These are phyloP conservation scores for Drosophila varians DNA, from an alignment of 1,140 invertebrate species.

Conservation along the genomic window DNA sequence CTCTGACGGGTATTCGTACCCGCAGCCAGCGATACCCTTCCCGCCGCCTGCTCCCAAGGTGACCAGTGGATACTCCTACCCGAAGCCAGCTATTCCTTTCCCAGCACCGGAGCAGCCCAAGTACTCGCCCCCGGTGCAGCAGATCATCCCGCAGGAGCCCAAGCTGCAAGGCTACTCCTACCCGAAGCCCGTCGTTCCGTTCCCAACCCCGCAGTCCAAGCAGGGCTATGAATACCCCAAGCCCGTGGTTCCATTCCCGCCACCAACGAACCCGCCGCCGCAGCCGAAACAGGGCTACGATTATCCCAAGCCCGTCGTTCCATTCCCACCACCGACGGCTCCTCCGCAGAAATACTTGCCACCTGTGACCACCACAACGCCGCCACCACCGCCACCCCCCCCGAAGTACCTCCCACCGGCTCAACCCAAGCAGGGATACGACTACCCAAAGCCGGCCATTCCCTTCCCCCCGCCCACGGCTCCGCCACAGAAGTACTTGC, in stretches of 20 bases:
- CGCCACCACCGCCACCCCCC: constrained; percentile 20
- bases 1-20: constrained; percentile 48
- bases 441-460: not conserved
- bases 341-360: constrained; percentile 34
- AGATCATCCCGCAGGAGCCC: constrained; percentile 55
- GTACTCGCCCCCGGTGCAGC: constrained; percentile 37
- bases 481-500: constrained; percentile 32
- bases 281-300: constrained; percentile 51
- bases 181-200: constrained; percentile 55
- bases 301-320: constrained; percentile 59
- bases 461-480: not conserved
- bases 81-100: constrained; percentile 54
- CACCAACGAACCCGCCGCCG: constrained; percentile 52
- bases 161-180: constrained; percentile 62
- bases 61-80: constrained; percentile 51
- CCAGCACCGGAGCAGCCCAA: constrained; percentile 34
- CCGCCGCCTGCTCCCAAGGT: constrained; percentile 35
- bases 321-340: constrained; percentile 45
- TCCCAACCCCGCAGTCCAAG: constrained; percentile 41
- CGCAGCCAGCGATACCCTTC: constrained; percentile 52
- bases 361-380: constrained; percentile 16
- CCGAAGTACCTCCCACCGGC: constrained; percentile 43
- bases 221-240: constrained; percentile 62
- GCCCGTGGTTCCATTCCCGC: constrained; percentile 51
- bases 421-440: not conserved